Conservation (phyloP, 2,888 invertebrate genomes). For the Cryptus viduatorius region DNA sequence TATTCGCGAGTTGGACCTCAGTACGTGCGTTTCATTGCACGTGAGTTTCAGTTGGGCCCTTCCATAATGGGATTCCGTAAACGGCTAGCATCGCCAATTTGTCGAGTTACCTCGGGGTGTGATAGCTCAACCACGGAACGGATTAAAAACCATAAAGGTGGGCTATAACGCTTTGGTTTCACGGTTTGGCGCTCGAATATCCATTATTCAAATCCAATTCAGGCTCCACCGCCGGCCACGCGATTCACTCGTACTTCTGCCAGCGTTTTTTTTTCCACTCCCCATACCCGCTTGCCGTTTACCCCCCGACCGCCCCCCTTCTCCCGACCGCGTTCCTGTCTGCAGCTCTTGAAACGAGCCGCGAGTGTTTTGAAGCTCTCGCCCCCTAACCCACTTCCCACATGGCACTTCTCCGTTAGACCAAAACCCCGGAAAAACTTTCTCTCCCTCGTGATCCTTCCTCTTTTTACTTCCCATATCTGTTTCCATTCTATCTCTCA, state of each 20-base stretch:
- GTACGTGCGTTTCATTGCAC: neutral
- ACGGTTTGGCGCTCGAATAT: slow-evolving; percentile 73
- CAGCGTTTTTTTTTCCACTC: slow-evolving; percentile 44
- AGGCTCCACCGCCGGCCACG: slow-evolving; percentile 72
- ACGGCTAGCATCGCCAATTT: slow-evolving; percentile 16
- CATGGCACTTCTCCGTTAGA: slow-evolving; percentile 10
- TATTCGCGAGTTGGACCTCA: no score
- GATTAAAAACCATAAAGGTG: slow-evolving; percentile 81
- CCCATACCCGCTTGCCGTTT: slow-evolving; percentile 39
- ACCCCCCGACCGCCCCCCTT: slow-evolving; percentile 11
- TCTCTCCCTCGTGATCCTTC: neutral
- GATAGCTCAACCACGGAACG: slow-evolving; percentile 78
- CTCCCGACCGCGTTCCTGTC: slow-evolving; percentile 39
- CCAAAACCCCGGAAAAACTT: slow-evolving; percentile 33
- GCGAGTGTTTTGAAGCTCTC: slow-evolving; percentile 11
- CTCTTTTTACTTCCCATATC: slow-evolving; percentile 19
- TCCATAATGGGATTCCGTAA: neutral
- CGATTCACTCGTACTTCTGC: slow-evolving; percentile 51
- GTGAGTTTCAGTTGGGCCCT: neutral
- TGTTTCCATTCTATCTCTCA: neutral
- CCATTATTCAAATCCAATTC: slow-evolving; percentile 83
- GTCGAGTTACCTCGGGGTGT: slow-evolving; percentile 66
- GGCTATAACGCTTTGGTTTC: slow-evolving; percentile 75
- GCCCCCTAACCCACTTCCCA: slow-evolving; percentile 54
- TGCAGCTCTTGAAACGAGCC: slow-evolving; percentile 26